Base-by-base conservation (phyloP, 1,140 invertebrate genomes). In the Acromyrmex charruanus region DNA sequence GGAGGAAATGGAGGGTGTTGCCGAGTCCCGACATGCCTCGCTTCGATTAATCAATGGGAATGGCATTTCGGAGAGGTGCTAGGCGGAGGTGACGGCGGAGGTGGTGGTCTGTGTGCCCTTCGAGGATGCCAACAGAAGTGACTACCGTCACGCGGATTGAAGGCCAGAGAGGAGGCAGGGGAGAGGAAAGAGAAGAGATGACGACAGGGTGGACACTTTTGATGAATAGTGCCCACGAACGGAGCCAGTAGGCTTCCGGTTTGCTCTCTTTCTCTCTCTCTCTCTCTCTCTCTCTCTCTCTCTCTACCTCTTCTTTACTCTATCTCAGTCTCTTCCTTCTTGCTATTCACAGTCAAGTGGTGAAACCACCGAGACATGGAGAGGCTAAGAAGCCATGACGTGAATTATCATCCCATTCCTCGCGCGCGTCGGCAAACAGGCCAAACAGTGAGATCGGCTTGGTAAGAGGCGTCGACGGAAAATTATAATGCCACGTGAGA, bases 1-100 rank as follows among this genome's bases (percentile, higher is more conserved):
- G 90, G 89, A 94, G 94, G 92, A 94, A 94, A 94, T 94, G 84
- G 93, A 93, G 93, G 94, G 92, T 93, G 93, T 93, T 93, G 92
- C 91, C 90, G 86, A 94, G 92, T 93, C 92, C 80, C 91, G 91
- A 94, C 93, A 93, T 94, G 93, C 92, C 90, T 92, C 81, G 91
- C 90, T 91, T 93, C 94, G 93, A 94, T 94, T 94, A 94, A 94
- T 94, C 93, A 94, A 93, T 94, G 92, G 90, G 89, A 91, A 94
- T 93, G 93, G 89, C 91, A 91, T 92, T 93, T 93, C 88, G 87
- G 89, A 91, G 90, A 91, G 90, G 90, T 77, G 89, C 88, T 90
- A 90, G 90, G 88, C 88, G 88, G 89, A 89, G 90, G 92, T 93
- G 93, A 93, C 88, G 86, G 81, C 72, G 80, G 86, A 92, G 90